Evolutionary conservation across 2,888 invertebrate genomes (phyloP), one percentile per base, ranked within the genome.

Genomic region (Laspeyria flexula): DNA sequence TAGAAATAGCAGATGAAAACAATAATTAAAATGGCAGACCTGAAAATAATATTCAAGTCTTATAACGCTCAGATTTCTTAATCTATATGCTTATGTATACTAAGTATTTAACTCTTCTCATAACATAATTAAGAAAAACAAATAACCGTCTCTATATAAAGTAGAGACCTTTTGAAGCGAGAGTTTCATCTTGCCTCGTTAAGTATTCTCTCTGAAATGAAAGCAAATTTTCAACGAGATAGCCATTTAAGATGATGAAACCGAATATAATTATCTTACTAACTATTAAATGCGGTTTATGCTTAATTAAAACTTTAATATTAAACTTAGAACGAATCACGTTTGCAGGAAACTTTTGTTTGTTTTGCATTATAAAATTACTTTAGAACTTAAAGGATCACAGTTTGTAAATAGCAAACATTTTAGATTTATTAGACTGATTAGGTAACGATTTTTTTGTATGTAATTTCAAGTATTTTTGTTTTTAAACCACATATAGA

Each of bases 191-290:
- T 37, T 29, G 16, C 21, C 29, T 33, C 21, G 44, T 50, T 54
- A 55, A 23, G 31, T 38, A 55, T 60, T 60, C 46, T 43, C 43
- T 60, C 40, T 41, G 21, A 60, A 29, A 29, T 6, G 13, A 37
- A 52, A 34, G 35, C 13, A 21, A 40, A 48, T 43, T 57, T 53
- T 16, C 29, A 23, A 34, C 11, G 30, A 34, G 39, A 49, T 51
- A 43, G 18, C 11, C 15, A 38, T 54, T 56, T 56, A 15, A 43
- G 48, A 39, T 59, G 50, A 48, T 49, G 51, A 37, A 55, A 50
- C 37, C 42, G 51, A 63, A 68, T 47, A 39, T 47, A 49, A 59
- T 54, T 42, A 66, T 58, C 43, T 47, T 48, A n/a, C n/a, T 42
- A 47, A 57, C 49, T 53, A 54, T 41, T 41, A 49, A 52, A 58